Percentiles rank a stretch among this genome's conserved stretches.
Evolutionary conservation across 2,888 invertebrate species (phyloP).

Genomic region (Phragmatobia fuliginosa): DNA sequence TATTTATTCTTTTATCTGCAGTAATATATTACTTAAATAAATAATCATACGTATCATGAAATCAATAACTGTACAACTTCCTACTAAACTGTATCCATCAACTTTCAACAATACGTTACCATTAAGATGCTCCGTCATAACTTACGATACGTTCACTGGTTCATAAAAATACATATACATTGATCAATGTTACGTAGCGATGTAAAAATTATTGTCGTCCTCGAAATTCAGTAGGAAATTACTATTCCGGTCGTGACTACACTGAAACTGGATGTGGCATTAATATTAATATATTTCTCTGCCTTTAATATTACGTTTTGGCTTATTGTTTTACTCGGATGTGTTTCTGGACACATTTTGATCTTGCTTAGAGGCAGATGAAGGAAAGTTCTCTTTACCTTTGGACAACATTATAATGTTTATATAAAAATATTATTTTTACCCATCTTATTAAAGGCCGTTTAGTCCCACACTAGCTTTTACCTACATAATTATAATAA

Average conservation of each 20-base stretch:
- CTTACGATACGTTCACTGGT: slow-evolving; percentile 34
- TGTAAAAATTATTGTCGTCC: slow-evolving; percentile 69
- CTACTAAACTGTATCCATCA: background rate
- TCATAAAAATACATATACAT: slow-evolving; percentile 37
- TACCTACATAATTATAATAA: too few relatives aligned
- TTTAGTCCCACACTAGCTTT: too few relatives aligned
- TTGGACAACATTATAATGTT: background rate
- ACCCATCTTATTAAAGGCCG: too few relatives aligned
- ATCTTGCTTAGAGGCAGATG: background rate
- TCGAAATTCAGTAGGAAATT: slow-evolving; percentile 73
- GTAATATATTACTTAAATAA: background rate
- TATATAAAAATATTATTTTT: background rate
- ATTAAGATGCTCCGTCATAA: slow-evolving; percentile 34
- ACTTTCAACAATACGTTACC: slow-evolving; percentile 30
- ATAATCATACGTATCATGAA: background rate
- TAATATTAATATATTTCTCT: slow-evolving; percentile 59
- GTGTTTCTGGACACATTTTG: slow-evolving; percentile 24
- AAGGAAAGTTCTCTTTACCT: background rate
- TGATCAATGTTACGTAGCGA: slow-evolving; percentile 42
- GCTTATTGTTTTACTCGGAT: slow-evolving; percentile 51
- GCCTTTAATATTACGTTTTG: slow-evolving; percentile 53
- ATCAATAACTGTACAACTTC: background rate
- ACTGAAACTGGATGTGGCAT: slow-evolving; percentile 58
- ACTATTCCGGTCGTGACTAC: slow-evolving; percentile 66
- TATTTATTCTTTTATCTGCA: background rate